These are phyloP conservation scores for Tokudaia muenninki DNA, from an alignment of 2,797 vertebrate genomes.

Conservation along the genomic window DNA sequence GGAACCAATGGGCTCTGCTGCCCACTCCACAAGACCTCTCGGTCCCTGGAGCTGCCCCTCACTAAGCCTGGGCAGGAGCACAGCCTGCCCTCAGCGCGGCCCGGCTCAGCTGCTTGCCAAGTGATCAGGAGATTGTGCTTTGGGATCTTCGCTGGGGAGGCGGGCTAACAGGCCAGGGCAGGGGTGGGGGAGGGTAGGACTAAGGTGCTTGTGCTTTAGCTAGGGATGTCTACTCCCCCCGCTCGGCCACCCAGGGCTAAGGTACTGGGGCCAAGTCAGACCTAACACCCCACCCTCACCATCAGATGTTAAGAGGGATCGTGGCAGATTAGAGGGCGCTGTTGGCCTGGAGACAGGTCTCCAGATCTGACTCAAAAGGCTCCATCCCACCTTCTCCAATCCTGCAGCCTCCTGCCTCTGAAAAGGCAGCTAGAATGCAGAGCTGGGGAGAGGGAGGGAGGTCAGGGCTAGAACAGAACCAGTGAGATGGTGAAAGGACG, in stretches of 20 bases:
- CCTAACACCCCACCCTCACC: background rate
- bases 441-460: background rate
- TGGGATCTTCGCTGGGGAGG: conserved; percentile 76
- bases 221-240: conserved; percentile 65
- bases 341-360: background rate
- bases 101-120: conserved; percentile 58
- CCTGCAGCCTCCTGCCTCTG: background rate
- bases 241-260: background rate
- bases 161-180: conserved; percentile 17
- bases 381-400: background rate
- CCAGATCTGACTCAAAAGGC: conserved; percentile 32
- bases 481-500: background rate
- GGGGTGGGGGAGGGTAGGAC: conserved; percentile 23
- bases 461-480: background rate
- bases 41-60: conserved; percentile 68
- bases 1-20: conserved; percentile 60
- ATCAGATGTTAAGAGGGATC: conserved; percentile 33
- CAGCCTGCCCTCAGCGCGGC: background rate
- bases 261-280: conserved; percentile 15
- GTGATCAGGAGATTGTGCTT: conserved; percentile 82
- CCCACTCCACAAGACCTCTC: conserved; percentile 63
- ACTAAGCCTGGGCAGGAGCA: background rate
- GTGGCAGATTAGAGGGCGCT: background rate
- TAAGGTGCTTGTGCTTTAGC: conserved; percentile 85
- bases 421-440: background rate